Base-by-base conservation (phyloP, 2,113 vertebrate genomes). In the Oreochromis tanganicae region DNA sequence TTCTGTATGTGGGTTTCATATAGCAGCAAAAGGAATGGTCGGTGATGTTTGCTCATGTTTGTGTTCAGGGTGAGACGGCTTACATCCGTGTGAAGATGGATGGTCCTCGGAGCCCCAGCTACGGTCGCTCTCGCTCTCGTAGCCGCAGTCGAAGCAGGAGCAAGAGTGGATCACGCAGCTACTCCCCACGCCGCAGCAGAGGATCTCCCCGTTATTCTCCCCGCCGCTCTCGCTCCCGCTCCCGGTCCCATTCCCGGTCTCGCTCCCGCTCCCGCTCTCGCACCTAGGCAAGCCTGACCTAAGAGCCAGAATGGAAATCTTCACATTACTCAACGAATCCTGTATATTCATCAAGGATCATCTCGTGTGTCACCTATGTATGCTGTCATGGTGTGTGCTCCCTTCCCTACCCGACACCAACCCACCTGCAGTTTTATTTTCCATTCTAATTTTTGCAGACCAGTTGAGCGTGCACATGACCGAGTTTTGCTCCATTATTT, bases 11-110 rank as follows among this genome's bases (percentile, higher is more conserved):
- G 41, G 6, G 19, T 63, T 68, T 7, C 14, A 32, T 3, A 17
- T 52, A 14, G 19, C 43, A 50, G 6, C 16, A 14, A 12, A 80
- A 41, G 48, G 8, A 55, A 34, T 21, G 7, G 50, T 36, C 11
- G 4, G 7, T 32, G 17, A 41, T 34, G 3, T 78, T 19, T 87
- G 8, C 82, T 12, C 13, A 3, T 79, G 57, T 90, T 46, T 93
- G 79, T 94, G 38, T 95, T 87, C 91, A 98, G 97, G 98, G 97
- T 89, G 98, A 98, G 94, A 98, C 97, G 3, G 96, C 98, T 36
- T 98, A 98, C 94, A 97, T 98, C 80, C 95, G 96, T 52, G 98
- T 98, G 94, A 97, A 97, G 94, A 96, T 94, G 92, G 97, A 98
- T 75, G 96, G 96, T 5, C 94, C 95, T 8, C 96, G 97, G 94